Evolutionary conservation across 2,113 vertebrate species (phyloP), one percentile per base, ranked within the genome.

Genomic region (Archilochus colubris): DNA sequence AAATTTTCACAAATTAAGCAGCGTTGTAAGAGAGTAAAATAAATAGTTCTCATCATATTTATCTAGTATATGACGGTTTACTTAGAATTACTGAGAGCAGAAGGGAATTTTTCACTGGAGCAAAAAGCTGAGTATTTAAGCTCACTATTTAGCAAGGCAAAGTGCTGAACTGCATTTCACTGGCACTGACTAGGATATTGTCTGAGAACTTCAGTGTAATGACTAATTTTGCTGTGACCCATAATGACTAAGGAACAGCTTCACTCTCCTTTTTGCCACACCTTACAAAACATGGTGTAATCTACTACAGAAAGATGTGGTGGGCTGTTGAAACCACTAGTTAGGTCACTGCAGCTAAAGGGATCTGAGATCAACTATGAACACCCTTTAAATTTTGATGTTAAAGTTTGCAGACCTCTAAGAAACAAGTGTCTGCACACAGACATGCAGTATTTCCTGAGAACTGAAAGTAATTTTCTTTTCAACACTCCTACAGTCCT

Each of bases 401-500:
- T 27, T 82, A 9, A 79, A 53, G 12, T 82, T 55, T 12, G 2
- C 38, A 79, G 33, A 75, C 25, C 30, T 79, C 14, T 64, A 69
- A 68, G 46, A 91, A 93, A 31, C 77, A 13, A 54, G 28, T 53
- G 62, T 58, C 38, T 89, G 6, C 38, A 33, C 51, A 69, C 3
- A 87, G 50, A 68, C 17, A 38, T 80, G 33, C 10, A 87, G 9
- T 33, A 62, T 68, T 87, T 93, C 50, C n/a, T 78, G 58, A 76
- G 11, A 25, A 62, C 55, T 68, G 46, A 66, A 73, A 50, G 25
- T 20, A 62, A 73, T 91, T 92, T 85, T 94, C 63, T 51, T 94
- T 92, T 95, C 87, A 92, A 54, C 74, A 51, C 36, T 93, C 63
- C 77, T 62, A 46, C 58, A 78, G 40, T 78, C 54, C 43, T 82